phyloP scores from a whole-genome alignment of 1,140 invertebrate genomes.

The Piezodorus guildinii region DNA sequence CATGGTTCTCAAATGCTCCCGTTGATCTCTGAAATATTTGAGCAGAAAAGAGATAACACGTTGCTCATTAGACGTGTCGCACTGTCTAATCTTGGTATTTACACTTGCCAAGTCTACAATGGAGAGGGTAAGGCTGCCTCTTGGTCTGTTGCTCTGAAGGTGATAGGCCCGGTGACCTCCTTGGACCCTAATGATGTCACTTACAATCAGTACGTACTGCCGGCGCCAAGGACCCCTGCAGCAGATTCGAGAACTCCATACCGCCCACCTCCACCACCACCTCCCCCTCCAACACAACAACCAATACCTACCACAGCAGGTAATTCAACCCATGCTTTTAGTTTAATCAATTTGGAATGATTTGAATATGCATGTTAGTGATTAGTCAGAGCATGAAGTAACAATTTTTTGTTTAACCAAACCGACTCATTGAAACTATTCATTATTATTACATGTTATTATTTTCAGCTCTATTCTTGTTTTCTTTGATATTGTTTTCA shows the following conservation, averaged over 20 bases:
- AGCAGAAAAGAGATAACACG: conserved; percentile 59
- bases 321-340: no score
- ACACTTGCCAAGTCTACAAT: conserved; percentile 79
- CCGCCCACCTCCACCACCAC: conserved; percentile 21
- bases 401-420: no score
- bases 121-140: conserved; percentile 61
- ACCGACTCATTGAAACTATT: no score
- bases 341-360: no score
- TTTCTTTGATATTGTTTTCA: no score
- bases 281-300: conserved; percentile 29
- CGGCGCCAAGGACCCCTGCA: conserved; percentile 30
- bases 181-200: conserved; percentile 33
- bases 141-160: conserved; percentile 57
- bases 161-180: conserved; percentile 46
- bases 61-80: conserved; percentile 59
- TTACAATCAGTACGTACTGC: conserved; percentile 33
- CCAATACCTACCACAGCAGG: conserved; percentile 27
- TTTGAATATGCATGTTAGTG: no score
- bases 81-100: conserved; percentile 60
- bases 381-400: no score
- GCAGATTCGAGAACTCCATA: conserved; percentile 25
- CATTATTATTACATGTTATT: no score
- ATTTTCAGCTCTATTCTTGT: no score
- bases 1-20: conserved; percentile 57
- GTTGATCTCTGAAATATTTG: conserved; percentile 52